A percentile compares a stretch with the other conserved stretches of the same genome.
Evolutionary conservation across 2,888 invertebrate species (phyloP).

Genomic region (Leucophenga montana): DNA sequence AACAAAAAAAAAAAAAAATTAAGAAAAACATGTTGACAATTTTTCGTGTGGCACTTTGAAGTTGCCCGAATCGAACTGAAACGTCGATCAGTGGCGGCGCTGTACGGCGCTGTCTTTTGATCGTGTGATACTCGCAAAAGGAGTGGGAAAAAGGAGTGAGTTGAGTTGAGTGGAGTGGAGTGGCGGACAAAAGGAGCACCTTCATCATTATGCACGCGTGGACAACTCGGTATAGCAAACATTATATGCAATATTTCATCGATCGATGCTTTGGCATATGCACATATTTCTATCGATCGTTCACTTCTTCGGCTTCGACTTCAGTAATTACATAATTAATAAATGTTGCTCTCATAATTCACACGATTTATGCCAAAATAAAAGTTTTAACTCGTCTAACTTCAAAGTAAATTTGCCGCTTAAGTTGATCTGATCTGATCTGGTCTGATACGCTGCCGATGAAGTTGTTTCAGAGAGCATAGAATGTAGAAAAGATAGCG

Average conservation of each 20-base stretch:
- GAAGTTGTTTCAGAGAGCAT: neutral
- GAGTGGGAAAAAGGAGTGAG: constrained; percentile 36
- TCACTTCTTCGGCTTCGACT: constrained; percentile 23
- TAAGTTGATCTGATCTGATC: constrained; percentile 7
- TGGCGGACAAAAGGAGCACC: constrained; percentile 28
- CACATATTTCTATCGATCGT: constrained; percentile 24
- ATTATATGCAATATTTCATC: neutral
- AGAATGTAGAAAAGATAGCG: too few species aligned
- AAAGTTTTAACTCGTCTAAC: neutral
- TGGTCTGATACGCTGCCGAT: neutral
- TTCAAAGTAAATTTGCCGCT: constrained; percentile 11
- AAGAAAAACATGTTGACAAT: constrained; percentile 63
- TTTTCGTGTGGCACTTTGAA: constrained; percentile 61
- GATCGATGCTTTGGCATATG: too few species aligned
- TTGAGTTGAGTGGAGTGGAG: too few species aligned
- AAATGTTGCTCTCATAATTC: constrained; percentile 23
- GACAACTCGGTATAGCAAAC: constrained; percentile 53
- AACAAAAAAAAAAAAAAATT: too few species aligned
- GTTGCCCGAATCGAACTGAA: constrained; percentile 36
- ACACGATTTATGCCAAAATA: constrained; percentile 7
- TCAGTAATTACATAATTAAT: constrained; percentile 30
- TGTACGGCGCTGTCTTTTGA: constrained; percentile 61
- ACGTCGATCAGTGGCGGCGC: constrained; percentile 11
- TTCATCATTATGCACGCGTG: constrained; percentile 67
- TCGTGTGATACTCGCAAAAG: constrained; percentile 60